Evolutionary conservation across 2,888 invertebrate species (phyloP).

Genomic region (Drosophila anceps): DNA sequence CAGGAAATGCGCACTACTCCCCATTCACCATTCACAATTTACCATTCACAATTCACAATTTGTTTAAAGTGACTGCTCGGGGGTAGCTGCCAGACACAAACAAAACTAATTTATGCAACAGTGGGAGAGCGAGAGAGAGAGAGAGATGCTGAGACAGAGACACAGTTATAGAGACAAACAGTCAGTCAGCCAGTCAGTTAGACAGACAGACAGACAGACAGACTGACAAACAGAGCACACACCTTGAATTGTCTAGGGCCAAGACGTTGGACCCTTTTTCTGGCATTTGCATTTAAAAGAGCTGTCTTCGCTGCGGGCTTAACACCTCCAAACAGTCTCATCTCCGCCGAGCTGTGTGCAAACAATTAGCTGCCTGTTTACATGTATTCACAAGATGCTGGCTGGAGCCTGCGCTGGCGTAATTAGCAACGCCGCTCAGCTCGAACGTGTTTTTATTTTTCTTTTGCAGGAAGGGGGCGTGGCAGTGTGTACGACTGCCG

Average conservation of each 20-base stretch:
- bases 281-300: conserved; percentile 75
- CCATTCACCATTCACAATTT: conserved; percentile 48
- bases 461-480: neutral
- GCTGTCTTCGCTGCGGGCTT: conserved; percentile 56
- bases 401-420: conserved; percentile 60
- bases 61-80: conserved; percentile 63
- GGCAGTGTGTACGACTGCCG: neutral
- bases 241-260: conserved; percentile 40
- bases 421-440: conserved; percentile 65
- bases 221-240: conserved; percentile 27
- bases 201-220: conserved; percentile 13
- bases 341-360: conserved; percentile 26
- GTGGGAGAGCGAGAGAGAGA: conserved; percentile 10
- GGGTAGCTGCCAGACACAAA: conserved; percentile 63
- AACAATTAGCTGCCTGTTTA: conserved; percentile 75
- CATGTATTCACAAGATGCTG: conserved; percentile 60
- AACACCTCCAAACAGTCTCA: conserved; percentile 53
- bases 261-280: conserved; percentile 41
- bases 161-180: conserved; percentile 9
- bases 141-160: conserved; percentile 27
- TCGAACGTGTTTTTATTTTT: neutral
- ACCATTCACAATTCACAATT: conserved; percentile 64
- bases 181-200: conserved; percentile 33
- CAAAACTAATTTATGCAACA: conserved; percentile 73
- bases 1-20: conserved; percentile 73